A percentile compares a stretch with the other conserved stretches of the same genome.
These are phyloP conservation scores for Brachypalpus laphriformis DNA, from an alignment of 2,888 invertebrate genomes.

Conservation along the genomic window DNA sequence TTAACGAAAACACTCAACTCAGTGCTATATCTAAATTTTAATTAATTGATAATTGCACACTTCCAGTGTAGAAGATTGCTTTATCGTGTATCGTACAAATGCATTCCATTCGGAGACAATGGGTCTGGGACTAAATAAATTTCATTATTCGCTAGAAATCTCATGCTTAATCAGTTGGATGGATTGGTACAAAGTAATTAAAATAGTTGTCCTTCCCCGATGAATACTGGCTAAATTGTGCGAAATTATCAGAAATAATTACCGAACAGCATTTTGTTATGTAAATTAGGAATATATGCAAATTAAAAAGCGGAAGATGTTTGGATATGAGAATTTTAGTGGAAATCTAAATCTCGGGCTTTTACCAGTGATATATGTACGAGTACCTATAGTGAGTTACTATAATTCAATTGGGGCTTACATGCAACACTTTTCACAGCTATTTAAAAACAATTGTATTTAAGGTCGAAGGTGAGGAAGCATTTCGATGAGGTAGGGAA, in stretches of 20 bases:
- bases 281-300: background rate
- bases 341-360: background rate
- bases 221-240: background rate
- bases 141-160: background rate
- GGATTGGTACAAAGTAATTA: background rate
- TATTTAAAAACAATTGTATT: background rate
- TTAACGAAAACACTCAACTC: background rate
- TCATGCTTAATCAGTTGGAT: background rate
- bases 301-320: background rate
- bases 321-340: background rate
- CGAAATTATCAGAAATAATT: background rate
- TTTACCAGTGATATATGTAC: background rate
- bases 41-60: background rate
- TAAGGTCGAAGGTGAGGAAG: background rate
- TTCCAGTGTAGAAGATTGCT: background rate
- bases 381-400: background rate
- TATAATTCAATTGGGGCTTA: background rate
- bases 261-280: background rate
- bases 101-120: constrained; percentile 5
- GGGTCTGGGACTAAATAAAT: background rate
- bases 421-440: background rate
- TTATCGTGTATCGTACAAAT: background rate
- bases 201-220: background rate
- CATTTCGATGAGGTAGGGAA: background rate
- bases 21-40: background rate